Conservation (phyloP, 2,113 vertebrate genomes). For the Aphyosemion australe region DNA sequence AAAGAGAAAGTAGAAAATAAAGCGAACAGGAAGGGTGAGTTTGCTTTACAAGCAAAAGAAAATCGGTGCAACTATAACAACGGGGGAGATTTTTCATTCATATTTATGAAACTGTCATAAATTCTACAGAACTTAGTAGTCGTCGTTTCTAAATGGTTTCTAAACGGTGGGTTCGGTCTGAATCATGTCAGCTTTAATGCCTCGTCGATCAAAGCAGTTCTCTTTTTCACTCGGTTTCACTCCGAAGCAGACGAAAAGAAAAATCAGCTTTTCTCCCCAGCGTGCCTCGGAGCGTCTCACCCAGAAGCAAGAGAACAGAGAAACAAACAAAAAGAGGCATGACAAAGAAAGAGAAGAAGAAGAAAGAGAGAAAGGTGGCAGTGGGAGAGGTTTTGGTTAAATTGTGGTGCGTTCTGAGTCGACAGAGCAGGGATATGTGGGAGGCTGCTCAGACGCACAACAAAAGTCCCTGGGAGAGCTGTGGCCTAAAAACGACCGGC, state of each 20-base stretch:
- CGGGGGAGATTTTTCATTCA: conserved; percentile 6
- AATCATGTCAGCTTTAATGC: conserved; percentile 55
- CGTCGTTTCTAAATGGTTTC: conserved; percentile 36
- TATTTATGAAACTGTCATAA: neutral
- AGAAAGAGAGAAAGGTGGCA: conserved; percentile 8
- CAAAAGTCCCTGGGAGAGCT: conserved; percentile 43
- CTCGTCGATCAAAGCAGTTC: conserved; percentile 57
- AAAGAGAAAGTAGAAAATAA: neutral
- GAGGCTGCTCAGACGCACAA: conserved; percentile 40
- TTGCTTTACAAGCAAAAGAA: conserved; percentile 2
- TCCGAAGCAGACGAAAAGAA: conserved; percentile 7
- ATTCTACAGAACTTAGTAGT: conserved; percentile 12
- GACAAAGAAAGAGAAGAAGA: conserved; percentile 1
- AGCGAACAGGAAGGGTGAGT: neutral
- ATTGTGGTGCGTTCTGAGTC: conserved; percentile 23
- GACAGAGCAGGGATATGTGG: conserved; percentile 46
- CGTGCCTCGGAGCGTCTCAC: conserved; percentile 11
- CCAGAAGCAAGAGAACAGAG: conserved; percentile 13
- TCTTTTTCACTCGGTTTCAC: conserved; percentile 55
- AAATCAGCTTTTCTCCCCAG: conserved; percentile 1
- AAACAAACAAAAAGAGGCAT: neutral
- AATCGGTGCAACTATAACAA: neutral
- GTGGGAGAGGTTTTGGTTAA: conserved; percentile 17
- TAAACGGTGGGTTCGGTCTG: conserved; percentile 37
- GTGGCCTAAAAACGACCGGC: conserved; percentile 49